phyloP scores from a whole-genome alignment of 2,888 invertebrate genomes.

The Girardia tigrina region DNA sequence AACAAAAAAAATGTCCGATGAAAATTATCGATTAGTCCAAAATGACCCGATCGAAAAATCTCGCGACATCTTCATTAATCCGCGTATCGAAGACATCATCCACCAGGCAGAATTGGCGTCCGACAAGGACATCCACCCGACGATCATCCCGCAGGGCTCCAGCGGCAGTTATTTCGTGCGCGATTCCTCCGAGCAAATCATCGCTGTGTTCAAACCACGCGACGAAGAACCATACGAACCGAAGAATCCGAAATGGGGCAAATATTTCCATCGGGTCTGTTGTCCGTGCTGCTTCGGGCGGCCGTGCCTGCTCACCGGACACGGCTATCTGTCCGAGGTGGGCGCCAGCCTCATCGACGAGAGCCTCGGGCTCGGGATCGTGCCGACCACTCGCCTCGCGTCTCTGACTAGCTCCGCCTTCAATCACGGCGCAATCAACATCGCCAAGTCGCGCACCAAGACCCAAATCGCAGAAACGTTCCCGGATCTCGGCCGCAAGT shows the following conservation, averaged over 20 bases:
- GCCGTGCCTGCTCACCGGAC: conserved; percentile 93
- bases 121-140: not conserved
- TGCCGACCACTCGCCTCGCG: conserved; percentile 92
- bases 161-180: conserved; percentile 30
- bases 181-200: conserved; percentile 54
- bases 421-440: conserved; percentile 86
- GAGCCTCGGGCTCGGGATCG: conserved; percentile 80
- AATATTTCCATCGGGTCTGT: conserved; percentile 96
- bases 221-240: conserved; percentile 98
- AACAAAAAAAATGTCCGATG: not conserved
- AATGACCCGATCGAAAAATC: not conserved
- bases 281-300: conserved; percentile 89
- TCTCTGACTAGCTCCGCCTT: conserved; percentile 91
- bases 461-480: conserved; percentile 82
- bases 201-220: conserved; percentile 96
- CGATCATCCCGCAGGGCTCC: conserved; percentile 1
- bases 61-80: not conserved
- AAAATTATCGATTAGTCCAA: not conserved
- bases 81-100: not conserved
- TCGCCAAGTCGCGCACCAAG: conserved; percentile 85
- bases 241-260: conserved; percentile 97
- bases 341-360: conserved; percentile 95
- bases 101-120: not conserved
- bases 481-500: conserved; percentile 74
- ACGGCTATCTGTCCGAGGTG: conserved; percentile 94